A percentile compares a stretch with the other conserved stretches of the same genome.
phyloP scores from a whole-genome alignment of 2,797 vertebrate species.

The Lycodopsis pacificus region DNA sequence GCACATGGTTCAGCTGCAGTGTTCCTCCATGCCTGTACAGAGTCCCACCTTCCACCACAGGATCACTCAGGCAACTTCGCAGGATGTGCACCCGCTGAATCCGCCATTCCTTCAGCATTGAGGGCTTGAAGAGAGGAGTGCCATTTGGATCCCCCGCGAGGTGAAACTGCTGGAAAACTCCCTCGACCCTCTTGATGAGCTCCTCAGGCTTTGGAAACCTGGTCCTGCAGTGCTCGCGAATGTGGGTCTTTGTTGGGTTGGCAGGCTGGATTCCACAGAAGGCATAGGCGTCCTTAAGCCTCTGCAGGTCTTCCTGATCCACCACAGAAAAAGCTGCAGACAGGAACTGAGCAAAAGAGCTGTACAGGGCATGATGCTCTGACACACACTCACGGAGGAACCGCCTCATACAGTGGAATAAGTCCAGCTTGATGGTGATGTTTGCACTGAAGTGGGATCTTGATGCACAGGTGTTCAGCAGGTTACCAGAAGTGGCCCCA shows the following conservation, averaged over 20 bases:
- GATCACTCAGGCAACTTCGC: neutral
- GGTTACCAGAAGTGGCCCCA: neutral
- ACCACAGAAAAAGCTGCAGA: neutral
- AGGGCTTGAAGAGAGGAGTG: neutral
- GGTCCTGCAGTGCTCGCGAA: neutral
- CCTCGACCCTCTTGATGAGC: neutral
- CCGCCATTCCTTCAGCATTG: neutral
- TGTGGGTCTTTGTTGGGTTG: neutral
- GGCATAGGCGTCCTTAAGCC: neutral
- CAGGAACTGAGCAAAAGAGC: neutral
- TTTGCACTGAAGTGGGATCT: neutral
- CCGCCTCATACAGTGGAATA: neutral
- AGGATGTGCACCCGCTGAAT: neutral
- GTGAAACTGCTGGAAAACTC: neutral
- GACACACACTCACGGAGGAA: neutral
- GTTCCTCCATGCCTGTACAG: neutral
- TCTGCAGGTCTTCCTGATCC: neutral
- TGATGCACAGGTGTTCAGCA: neutral
- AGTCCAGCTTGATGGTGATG: neutral
- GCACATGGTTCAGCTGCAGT: no score
- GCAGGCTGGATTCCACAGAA: constrained; percentile 1
- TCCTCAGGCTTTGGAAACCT: neutral
- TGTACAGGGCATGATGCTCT: neutral
- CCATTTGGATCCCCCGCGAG: neutral
- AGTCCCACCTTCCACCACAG: neutral